Conservation (phyloP, 64 coral and sea anemone species). For the Catalaphyllia jardinei region DNA sequence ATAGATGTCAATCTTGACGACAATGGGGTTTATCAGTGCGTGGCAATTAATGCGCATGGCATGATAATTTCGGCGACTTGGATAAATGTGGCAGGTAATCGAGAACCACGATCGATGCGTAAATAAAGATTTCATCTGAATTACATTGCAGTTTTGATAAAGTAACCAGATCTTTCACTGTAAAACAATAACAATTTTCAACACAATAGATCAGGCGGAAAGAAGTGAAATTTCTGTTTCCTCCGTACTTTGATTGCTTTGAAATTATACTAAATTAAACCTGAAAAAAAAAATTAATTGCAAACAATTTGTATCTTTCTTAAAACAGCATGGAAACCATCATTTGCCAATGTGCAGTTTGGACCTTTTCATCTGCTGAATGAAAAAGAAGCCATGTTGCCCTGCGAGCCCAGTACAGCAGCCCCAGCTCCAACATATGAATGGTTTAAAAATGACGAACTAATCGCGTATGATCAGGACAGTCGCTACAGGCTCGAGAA, state of each 20-base stretch:
- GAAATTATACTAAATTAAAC: too few relatives aligned
- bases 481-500: neutral
- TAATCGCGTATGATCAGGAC: neutral
- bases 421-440: neutral
- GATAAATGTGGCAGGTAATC: constrained; percentile 21
- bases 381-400: neutral
- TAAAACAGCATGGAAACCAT: neutral
- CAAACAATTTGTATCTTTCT: neutral
- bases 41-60: constrained; percentile 19
- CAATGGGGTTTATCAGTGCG: constrained; percentile 50
- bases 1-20: neutral
- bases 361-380: neutral
- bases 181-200: too few relatives aligned
- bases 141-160: too few relatives aligned
- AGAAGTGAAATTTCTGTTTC: too few relatives aligned
- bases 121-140: too few relatives aligned
- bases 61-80: constrained; percentile 47
- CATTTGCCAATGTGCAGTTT: neutral
- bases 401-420: neutral
- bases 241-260: too few relatives aligned
- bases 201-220: too few relatives aligned
- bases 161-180: too few relatives aligned
- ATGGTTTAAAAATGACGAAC: neutral
- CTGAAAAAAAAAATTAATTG: neutral
- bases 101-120: too few relatives aligned